Evolutionary conservation across 2,888 invertebrate genomes (phyloP), one percentile per base, ranked within the genome.

Genomic region (Seladonia tumulorum): DNA sequence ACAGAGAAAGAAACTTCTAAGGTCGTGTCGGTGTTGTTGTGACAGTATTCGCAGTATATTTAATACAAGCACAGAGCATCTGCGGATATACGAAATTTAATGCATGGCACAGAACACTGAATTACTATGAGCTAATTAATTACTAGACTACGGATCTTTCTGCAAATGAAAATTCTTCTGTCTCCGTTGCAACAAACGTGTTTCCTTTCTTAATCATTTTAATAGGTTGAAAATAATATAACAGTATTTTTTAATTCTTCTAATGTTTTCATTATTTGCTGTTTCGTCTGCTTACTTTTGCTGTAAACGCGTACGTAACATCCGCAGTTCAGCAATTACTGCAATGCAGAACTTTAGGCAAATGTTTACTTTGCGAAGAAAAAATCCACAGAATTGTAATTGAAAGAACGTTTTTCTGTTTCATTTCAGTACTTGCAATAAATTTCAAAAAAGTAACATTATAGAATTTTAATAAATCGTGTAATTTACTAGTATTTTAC

Each of bases 51-150:
- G 10, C 53, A 53, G 22, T 53, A n/a, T n/a, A 53, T 53, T 53
- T 53, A n/a, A 53, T 53, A 53, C 53, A 53, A 53, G 22, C 53
- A 3, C 53, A 53, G 18, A 53, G n/a, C 22, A 53, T 53, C 22
- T 3, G 53, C 22, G 10, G 22, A n/a, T 53, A n/a, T 53, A 53
- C 53, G 10, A 53, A 53, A 53, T 53, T 53, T n/a, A 53, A 53
- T 53, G 53, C 22, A n/a, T n/a, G 22, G 22, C n/a, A 53, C 22
- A 53, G 53, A 53, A n/a, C n/a, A 53, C 53, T 53, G 53, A 53
- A 53, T 53, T 53, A 53, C 53, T 53, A 53, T 53, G 53, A n/a
- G n/a, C n/a, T n/a, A n/a, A 53, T 53, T 53, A 53, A 53, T n/a
- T 53, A 53, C 22, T n/a, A n/a, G 10, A 22, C 53, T 53, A 53